These are phyloP conservation scores for Leptopilina myrica DNA, from an alignment of 2,888 invertebrate genomes.

Conservation along the genomic window DNA sequence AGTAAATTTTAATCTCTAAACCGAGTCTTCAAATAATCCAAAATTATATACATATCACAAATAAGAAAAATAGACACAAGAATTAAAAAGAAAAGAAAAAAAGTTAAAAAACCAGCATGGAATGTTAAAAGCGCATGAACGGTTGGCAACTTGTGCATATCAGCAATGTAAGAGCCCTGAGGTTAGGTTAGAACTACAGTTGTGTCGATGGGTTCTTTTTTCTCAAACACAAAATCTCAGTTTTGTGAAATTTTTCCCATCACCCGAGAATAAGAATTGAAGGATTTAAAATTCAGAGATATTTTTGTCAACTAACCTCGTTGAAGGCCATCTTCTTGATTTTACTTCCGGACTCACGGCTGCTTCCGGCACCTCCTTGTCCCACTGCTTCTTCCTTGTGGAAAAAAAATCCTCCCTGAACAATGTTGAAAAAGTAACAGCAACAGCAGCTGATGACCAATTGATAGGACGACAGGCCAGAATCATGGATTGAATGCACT, in stretches of 20 bases:
- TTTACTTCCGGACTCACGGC: conserved; percentile 73
- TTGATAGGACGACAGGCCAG: conserved; percentile 48
- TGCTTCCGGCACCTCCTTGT: conserved; percentile 73
- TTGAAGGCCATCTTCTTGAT: conserved; percentile 84
- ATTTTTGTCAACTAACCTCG: conserved; percentile 80
- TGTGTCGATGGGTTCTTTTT: neutral
- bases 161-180: conserved; percentile 65
- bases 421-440: conserved; percentile 47
- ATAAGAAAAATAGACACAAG: neutral
- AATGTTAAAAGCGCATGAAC: conserved; percentile 31
- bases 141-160: conserved; percentile 70
- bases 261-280: neutral
- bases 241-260: neutral
- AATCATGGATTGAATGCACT: conserved; percentile 47
- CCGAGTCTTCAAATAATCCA: neutral
- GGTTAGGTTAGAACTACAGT: conserved; percentile 71
- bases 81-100: neutral
- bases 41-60: neutral
- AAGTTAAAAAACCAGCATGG: conserved; percentile 6
- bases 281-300: neutral
- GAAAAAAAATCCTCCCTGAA: conserved; percentile 57
- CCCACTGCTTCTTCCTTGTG: conserved; percentile 68
- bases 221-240: conserved; percentile 4
- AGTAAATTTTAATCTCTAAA: neutral
- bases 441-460: conserved; percentile 59